A percentile compares a stretch with the other conserved stretches of the same genome.
These are phyloP conservation scores for Sussaba pulchella DNA, from an alignment of 2,888 invertebrate species.

Conservation along the genomic window DNA sequence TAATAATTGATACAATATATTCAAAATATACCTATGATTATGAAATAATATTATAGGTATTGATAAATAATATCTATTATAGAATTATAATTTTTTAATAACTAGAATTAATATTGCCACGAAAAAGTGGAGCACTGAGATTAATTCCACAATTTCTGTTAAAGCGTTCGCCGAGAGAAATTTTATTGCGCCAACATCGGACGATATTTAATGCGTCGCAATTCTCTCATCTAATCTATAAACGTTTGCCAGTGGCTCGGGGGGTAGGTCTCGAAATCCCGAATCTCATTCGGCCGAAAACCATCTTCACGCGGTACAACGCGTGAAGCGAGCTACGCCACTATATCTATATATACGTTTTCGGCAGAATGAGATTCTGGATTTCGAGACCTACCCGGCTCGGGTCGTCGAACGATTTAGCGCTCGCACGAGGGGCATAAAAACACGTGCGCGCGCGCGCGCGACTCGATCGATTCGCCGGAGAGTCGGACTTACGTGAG, in stretches of 20 bases:
- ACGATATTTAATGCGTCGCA: constrained; percentile 8
- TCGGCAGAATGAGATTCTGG: too few species aligned
- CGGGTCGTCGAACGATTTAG: neutral
- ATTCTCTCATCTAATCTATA: constrained; percentile 1
- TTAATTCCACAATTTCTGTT: neutral
- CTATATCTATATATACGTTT: too few species aligned
- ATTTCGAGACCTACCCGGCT: too few species aligned
- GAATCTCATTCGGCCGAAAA: too few species aligned
- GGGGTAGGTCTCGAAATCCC: too few species aligned
- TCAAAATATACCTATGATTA: too few species aligned
- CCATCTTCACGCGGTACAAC: too few species aligned
- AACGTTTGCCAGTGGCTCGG: too few species aligned
- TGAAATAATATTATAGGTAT: too few species aligned
- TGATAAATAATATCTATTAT: too few species aligned
- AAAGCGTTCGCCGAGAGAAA: neutral
- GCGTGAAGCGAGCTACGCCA: too few species aligned
- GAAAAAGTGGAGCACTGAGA: neutral
- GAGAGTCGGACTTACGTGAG: neutral
- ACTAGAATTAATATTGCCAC: neutral
- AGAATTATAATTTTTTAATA: neutral
- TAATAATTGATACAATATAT: too few species aligned
- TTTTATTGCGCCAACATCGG: neutral
- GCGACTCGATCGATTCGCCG: neutral
- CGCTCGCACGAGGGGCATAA: neutral
- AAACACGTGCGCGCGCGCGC: neutral